Percentiles rank a stretch among this genome's conserved stretches.
Evolutionary conservation across 2,797 vertebrate species (phyloP).

Genomic region (Ataeniobius toweri): DNA sequence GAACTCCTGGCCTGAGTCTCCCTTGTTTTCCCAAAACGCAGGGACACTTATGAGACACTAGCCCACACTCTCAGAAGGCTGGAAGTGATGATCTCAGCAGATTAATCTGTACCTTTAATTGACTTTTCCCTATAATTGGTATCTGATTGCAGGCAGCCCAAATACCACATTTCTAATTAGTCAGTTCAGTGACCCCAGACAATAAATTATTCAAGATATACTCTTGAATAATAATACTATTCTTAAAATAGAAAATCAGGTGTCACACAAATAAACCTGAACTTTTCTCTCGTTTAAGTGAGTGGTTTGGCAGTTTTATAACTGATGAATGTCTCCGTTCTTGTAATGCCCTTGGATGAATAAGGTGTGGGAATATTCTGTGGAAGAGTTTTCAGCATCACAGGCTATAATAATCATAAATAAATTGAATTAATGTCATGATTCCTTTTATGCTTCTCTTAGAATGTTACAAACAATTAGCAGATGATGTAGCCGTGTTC

Average conservation of each 20-base stretch:
- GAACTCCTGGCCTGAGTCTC: neutral
- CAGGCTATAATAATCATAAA: neutral
- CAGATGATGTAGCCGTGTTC: neutral
- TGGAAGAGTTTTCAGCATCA: neutral
- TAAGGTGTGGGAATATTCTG: neutral
- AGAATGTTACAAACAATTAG: neutral
- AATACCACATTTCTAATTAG: constrained; percentile 16
- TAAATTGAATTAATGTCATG: neutral
- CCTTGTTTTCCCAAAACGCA: neutral
- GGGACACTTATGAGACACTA: neutral
- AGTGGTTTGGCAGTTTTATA: too few relatives aligned
- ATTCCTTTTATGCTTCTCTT: neutral
- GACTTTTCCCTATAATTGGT: constrained; percentile 9
- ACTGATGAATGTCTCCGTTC: too few relatives aligned
- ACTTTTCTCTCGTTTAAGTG: too few relatives aligned
- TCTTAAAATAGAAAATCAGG: too few relatives aligned
- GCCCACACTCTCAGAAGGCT: neutral
- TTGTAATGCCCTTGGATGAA: too few relatives aligned
- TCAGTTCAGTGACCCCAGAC: neutral
- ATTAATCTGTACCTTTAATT: constrained; percentile 6
- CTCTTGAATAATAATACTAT: too few relatives aligned
- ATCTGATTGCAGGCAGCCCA: constrained; percentile 16
- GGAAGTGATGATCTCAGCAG: neutral
- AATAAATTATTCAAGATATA: neutral
- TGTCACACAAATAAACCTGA: too few relatives aligned